These are phyloP conservation scores for Dryococelus australis DNA, from an alignment of 2,888 invertebrate genomes.

Conservation along the genomic window DNA sequence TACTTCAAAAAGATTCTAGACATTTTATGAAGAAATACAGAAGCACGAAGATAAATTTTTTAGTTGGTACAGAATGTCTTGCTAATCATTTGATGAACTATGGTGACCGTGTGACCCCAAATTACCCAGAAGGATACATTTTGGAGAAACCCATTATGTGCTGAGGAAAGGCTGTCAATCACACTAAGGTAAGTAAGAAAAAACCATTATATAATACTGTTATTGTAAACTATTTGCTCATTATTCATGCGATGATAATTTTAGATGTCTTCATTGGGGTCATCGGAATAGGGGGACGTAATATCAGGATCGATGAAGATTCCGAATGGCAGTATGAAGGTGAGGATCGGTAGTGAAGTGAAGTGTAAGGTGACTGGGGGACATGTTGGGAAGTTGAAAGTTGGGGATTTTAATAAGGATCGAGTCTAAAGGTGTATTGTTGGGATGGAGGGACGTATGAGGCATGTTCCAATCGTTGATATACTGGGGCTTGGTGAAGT, in stretches of 20 bases:
- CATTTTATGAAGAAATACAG: neutral
- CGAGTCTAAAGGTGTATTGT: neutral
- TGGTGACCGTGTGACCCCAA: neutral
- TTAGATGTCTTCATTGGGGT: neutral
- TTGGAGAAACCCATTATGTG: neutral
- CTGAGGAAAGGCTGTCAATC: neutral
- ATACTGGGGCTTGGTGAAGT: neutral
- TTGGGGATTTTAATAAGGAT: neutral
- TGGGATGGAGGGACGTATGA: neutral
- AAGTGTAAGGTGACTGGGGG: neutral
- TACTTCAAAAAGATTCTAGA: neutral
- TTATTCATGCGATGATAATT: too few species aligned
- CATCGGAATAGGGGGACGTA: neutral
- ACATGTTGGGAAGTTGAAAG: neutral
- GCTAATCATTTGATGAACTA: neutral
- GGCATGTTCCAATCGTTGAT: neutral
- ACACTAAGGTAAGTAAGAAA: neutral
- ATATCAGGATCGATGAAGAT: neutral
- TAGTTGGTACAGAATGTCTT: neutral
- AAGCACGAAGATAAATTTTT: slow-evolving; percentile 17
- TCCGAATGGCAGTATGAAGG: neutral
- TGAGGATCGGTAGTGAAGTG: neutral
- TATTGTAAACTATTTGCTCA: too few species aligned
- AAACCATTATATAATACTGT: neutral
- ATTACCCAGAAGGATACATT: slow-evolving; percentile 20